phyloP scores from a whole-genome alignment of 2,113 vertebrate species.

The Nasalis larvatus region DNA sequence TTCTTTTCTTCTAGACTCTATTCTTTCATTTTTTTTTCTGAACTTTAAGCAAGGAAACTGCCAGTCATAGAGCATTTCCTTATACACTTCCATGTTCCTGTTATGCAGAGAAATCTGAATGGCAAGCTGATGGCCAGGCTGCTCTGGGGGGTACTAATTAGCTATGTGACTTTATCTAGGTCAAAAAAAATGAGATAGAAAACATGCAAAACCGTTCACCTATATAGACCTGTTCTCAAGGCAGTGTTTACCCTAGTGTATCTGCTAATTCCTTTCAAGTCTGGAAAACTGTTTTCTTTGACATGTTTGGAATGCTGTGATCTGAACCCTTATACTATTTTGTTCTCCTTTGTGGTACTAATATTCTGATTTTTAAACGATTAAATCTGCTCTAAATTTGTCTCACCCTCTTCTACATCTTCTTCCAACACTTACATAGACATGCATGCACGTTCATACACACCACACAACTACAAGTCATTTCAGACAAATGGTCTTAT shows the following conservation, averaged over 20 bases:
- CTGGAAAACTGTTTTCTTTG: background rate
- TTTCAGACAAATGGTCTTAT: background rate
- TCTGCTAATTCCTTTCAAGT: background rate
- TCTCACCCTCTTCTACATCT: background rate
- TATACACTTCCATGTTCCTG: accelerated
- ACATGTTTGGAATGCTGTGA: background rate
- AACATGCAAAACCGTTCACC: background rate
- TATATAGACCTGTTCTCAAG: background rate
- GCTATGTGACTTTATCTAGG: background rate
- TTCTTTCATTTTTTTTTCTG: background rate
- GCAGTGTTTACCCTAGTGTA: background rate
- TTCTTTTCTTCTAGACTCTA: background rate
- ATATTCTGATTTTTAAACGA: background rate
- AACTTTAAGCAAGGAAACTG: background rate
- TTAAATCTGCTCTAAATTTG: background rate
- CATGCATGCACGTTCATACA: background rate
- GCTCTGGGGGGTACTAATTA: background rate
- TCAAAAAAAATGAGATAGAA: background rate
- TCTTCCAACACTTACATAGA: background rate
- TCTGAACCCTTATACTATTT: background rate
- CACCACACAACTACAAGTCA: background rate
- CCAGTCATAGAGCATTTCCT: background rate
- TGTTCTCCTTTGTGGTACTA: background rate
- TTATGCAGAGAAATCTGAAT: background rate
- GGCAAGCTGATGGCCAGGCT: background rate